Conservation (phyloP, 2,797 vertebrate genomes). For the Buphagus erythrorhynchus region DNA sequence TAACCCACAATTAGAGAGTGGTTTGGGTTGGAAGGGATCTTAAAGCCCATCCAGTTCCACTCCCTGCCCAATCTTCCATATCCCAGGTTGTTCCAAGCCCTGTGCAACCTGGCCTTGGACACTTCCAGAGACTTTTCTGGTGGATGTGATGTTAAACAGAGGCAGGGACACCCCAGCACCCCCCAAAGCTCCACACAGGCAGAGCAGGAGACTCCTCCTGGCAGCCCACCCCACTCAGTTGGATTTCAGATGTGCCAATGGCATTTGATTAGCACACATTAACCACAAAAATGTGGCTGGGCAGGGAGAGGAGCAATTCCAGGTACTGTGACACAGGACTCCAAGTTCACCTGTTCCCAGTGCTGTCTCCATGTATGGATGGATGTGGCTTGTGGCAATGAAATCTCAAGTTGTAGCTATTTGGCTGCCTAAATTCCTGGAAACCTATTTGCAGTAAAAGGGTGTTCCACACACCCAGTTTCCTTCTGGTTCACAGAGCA, state of each 20-base stretch:
- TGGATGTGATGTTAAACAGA: not conserved
- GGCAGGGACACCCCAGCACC: not conserved
- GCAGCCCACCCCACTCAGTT: accelerated
- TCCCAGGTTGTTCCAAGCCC: not conserved
- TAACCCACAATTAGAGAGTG: not conserved
- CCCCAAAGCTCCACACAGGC: not conserved
- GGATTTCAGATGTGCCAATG: not conserved
- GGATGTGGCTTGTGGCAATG: not conserved
- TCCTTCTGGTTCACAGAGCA: not conserved
- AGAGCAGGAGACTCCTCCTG: not conserved
- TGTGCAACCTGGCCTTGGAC: not conserved
- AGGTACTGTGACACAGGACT: not conserved
- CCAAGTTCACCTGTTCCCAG: not conserved
- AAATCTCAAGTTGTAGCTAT: not conserved
- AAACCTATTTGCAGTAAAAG: accelerated
- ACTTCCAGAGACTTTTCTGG: not conserved
- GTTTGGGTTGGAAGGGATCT: not conserved
- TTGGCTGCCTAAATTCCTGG: not conserved
- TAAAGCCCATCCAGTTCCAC: not conserved
- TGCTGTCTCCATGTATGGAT: not conserved
- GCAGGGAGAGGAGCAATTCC: not conserved
- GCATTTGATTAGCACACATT: not conserved
- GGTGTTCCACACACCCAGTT: not conserved
- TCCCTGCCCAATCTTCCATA: not conserved
- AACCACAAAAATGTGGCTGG: not conserved